Base-by-base conservation (phyloP, 2,113 vertebrate genomes). In the Crocuta crocuta region DNA sequence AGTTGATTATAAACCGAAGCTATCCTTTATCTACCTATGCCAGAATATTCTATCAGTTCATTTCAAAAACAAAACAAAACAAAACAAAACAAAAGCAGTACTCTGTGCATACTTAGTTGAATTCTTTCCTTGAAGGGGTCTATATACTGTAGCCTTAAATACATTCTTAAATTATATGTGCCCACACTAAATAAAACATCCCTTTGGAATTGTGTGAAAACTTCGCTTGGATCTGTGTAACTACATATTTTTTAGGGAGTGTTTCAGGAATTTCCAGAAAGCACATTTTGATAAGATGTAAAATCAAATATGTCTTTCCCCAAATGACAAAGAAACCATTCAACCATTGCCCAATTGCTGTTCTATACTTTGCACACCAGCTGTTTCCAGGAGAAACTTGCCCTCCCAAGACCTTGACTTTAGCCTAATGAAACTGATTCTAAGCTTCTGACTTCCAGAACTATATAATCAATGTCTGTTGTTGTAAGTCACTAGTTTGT, bases 211-310 rank as follows among this genome's bases (percentile, higher is more conserved):
- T 73, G 58, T 63, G 45, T 43, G 61, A 81, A 85, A 78, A 94
- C 1, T 24, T 78, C 66, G 12, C 45, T 80, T 97, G 28, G n/a
- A 58, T 74, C 10, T 21, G 1, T 78, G 89, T 16, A 76, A 93
- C 45, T 6, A 43, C n/a, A 79, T 24, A 65, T 68, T 86, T 94
- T 94, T 84, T 28, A 92, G 45, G 24, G 28, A 76, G 2, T 76
- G 24, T 89, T 95, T 89, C 33, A 61, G 63, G 26, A 95, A 95
- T 89, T 95, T 31, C 28, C 82, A 80, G 87, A 35, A 95, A 65
- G 23, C 31, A 33, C 15, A 85, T 73, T 82, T 91, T 45, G 16
- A 39, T 95, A 26, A 48, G 79, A 80, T 61, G 24, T 76, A 71
- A 93, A 94, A 91, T 50, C 5, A 58, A 84, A 70, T 71, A 31